A percentile compares a stretch with the other conserved stretches of the same genome.
Conservation (phyloP, 2,113 vertebrate genomes). For the Scophthalmus maximus region DNA sequence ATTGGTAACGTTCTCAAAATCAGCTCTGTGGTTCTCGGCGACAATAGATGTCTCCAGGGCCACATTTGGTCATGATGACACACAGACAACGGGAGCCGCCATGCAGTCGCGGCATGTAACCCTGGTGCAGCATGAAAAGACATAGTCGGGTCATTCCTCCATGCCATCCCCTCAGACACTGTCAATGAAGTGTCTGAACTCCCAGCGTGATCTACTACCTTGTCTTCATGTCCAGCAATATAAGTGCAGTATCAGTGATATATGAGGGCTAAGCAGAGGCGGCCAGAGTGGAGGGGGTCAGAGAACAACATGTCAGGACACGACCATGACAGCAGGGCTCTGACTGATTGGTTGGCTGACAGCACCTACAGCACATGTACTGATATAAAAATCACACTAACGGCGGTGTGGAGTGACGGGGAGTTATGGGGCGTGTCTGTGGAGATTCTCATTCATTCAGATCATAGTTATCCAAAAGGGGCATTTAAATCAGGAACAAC, state of each 20-base stretch:
- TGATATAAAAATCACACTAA: slow-evolving; percentile 36
- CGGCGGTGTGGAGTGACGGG: slow-evolving; percentile 10
- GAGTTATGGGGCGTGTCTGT: neutral
- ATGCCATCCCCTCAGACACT: slow-evolving; percentile 40
- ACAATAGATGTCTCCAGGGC: neutral
- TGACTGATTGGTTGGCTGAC: slow-evolving; percentile 58
- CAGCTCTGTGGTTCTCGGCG: neutral
- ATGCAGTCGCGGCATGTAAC: neutral
- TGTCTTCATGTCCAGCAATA: slow-evolving; percentile 34
- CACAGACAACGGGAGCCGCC: neutral
- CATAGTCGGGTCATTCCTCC: slow-evolving; percentile 31
- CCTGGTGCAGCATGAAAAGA: slow-evolving; percentile 11
- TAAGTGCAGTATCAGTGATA: slow-evolving; percentile 57
- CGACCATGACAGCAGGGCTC: slow-evolving; percentile 14
- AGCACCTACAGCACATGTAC: slow-evolving; percentile 19
- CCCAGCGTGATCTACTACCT: slow-evolving; percentile 43
- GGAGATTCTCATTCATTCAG: no score
- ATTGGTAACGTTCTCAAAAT: neutral
- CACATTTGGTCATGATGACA: neutral
- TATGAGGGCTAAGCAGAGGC: slow-evolving; percentile 52
- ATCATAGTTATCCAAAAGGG: no score
- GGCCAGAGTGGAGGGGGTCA: slow-evolving; percentile 45
- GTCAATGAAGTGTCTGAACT: slow-evolving; percentile 30
- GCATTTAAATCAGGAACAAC: no score
- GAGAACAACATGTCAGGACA: slow-evolving; percentile 45